phyloP scores from a whole-genome alignment of 1,140 invertebrate genomes.

The Caenorhabditis brenneri region DNA sequence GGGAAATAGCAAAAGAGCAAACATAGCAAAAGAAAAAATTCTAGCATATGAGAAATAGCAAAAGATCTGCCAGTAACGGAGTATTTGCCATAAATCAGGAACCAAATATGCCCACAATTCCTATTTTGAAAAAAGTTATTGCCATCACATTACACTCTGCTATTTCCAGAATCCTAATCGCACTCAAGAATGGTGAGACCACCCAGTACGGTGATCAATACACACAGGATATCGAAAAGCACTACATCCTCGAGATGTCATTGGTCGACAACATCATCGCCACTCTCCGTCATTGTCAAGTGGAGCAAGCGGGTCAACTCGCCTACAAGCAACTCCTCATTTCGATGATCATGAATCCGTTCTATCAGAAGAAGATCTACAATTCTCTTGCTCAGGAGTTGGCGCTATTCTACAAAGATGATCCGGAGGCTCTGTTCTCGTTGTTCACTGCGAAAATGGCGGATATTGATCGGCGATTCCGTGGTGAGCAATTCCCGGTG shows the following conservation, averaged over 20 bases:
- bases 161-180: background rate
- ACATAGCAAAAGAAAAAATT: no score
- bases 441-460: background rate
- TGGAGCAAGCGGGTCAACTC: background rate
- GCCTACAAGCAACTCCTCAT: background rate
- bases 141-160: no score
- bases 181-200: background rate
- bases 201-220: no score
- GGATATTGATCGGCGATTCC: background rate
- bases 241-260: background rate
- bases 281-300: background rate
- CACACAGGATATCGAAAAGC: background rate
- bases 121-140: no score
- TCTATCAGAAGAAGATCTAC: constrained; percentile 9
- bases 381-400: background rate
- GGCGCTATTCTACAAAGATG: background rate
- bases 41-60: no score
- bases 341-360: background rate
- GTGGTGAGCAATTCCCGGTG: background rate
- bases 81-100: no score
- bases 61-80: no score
- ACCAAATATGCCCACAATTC: no score
- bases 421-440: background rate
- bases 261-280: background rate
- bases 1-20: no score